Base-by-base conservation (phyloP, 2,113 vertebrate genomes). In the Oncorhynchus keta region DNA sequence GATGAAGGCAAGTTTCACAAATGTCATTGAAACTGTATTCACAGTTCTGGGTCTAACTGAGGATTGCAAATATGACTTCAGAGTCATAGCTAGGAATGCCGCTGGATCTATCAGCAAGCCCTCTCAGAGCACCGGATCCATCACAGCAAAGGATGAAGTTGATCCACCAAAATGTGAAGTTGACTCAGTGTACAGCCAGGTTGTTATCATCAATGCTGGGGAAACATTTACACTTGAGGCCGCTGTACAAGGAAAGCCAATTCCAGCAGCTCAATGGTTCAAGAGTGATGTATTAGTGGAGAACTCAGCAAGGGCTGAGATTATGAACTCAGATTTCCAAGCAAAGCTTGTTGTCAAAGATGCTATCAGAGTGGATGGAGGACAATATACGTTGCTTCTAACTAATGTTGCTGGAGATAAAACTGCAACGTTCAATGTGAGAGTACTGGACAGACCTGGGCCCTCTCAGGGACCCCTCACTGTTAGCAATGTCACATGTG, bases 1-100 rank as follows among this genome's bases (percentile, higher is more conserved):
- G 98, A 99, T 99, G 98, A 99, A 98, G 91, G 96, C 97, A 18
- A 99, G 97, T 78, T 99, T 99, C 85, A 91, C 97, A 84, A 99
- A 97, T 79, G 74, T 99, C 26, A 95, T 94, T 90, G 97, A 97
- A 88, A 95, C 93, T 67, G 95, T 98, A 68, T 99, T 98, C 86
- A 95, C 93, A 78, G 96, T 99, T 71, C 95, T 95, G 75, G 97
- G 97, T n/a, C 94, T 99, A 76, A 95, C 91, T 76, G 98, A 99
- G 92, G 95, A 98, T 81, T 90, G 92, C 80, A 96, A 95, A 91
- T 99, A 99, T 16, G 97, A 99, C 83, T 99, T 99, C 86, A 96
- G 97, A 94, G 93, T 99, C 65, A 96, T 99, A 91, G 97, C 98
- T 81, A 97, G 93, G 89, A 99, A 99, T 86, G 97, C 95, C 85